phyloP scores from a whole-genome alignment of 2,888 invertebrate genomes.

The Actias luna region DNA sequence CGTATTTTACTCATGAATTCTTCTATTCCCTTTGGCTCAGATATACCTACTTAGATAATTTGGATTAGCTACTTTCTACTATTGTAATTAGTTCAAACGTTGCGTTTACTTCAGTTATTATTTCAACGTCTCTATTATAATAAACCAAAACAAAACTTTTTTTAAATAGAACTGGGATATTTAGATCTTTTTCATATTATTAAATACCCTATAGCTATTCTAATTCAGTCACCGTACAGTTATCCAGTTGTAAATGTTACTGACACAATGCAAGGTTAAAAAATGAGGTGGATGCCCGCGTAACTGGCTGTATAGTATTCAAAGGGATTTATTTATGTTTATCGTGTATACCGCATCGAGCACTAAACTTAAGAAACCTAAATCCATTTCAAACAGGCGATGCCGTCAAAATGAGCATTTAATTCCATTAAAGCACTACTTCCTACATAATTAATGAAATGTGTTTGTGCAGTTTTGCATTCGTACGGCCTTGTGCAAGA shows the following conservation, averaged over 20 bases:
- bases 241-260: conserved; percentile 68
- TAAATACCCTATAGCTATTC: conserved; percentile 38
- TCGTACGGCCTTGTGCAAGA: conserved; percentile 41
- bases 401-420: conserved; percentile 32
- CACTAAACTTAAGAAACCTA: conserved; percentile 43
- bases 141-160: background rate
- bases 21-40: background rate
- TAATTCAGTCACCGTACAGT: conserved; percentile 70
- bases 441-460: conserved; percentile 51
- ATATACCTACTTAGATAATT: background rate
- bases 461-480: conserved; percentile 36
- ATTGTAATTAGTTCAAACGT: background rate
- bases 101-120: background rate
- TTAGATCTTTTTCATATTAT: background rate
- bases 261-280: conserved; percentile 77
- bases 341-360: conserved; percentile 49
- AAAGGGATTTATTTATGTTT: conserved; percentile 61
- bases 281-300: conserved; percentile 68
- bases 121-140: background rate
- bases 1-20: background rate
- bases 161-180: background rate
- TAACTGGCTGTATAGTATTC: conserved; percentile 52
- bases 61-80: background rate
- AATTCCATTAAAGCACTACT: conserved; percentile 34
- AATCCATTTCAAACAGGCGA: conserved; percentile 29